Conservation (phyloP, 2,888 invertebrate genomes). For the Craniophora ligustri region DNA sequence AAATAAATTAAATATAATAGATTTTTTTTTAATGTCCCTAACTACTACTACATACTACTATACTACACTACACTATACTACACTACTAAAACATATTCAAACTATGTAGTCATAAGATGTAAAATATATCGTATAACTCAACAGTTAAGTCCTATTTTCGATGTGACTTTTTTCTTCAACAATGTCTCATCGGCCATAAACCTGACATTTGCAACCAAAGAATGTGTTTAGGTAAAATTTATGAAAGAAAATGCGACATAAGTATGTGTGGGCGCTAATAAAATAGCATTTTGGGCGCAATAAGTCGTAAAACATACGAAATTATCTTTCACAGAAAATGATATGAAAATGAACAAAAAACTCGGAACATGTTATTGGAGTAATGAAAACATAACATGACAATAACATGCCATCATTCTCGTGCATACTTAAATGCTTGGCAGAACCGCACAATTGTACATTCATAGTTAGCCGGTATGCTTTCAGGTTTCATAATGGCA, state of each 20-base stretch:
- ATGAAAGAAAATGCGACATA: conserved; percentile 22
- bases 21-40: too few species aligned
- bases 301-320: conserved; percentile 25
- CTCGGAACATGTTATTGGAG: neutral
- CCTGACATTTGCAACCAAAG: conserved; percentile 30
- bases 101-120: too few species aligned
- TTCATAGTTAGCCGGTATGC: too few species aligned
- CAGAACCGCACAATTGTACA: too few species aligned
- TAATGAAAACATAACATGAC: too few species aligned
- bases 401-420: too few species aligned
- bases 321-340: conserved; percentile 11
- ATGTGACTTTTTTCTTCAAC: neutral
- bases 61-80: too few species aligned
- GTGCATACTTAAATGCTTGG: too few species aligned
- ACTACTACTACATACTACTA: too few species aligned
- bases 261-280: conserved; percentile 12
- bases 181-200: conserved; percentile 13
- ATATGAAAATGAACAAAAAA: neutral
- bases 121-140: neutral
- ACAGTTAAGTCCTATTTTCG: neutral
- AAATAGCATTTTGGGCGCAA: conserved; percentile 19
- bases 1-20: too few species aligned
- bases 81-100: too few species aligned
- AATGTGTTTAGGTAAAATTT: conserved; percentile 17
- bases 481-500: too few species aligned